phyloP scores from a whole-genome alignment of 2,888 invertebrate genomes.

The Oeneis ivallda region DNA sequence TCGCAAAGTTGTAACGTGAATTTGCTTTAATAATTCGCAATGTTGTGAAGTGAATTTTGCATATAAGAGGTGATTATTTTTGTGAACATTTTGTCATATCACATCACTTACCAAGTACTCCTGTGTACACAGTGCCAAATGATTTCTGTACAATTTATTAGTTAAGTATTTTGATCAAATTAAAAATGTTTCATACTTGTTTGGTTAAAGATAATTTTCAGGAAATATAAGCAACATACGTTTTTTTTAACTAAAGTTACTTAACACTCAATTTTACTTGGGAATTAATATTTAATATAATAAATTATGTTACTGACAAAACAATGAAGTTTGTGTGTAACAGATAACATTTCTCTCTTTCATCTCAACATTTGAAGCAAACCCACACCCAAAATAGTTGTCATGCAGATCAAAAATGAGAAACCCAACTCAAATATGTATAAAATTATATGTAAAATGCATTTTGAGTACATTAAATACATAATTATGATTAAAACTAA shows the following conservation, averaged over 20 bases:
- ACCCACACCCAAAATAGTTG: slow-evolving; percentile 7
- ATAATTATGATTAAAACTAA: slow-evolving; percentile 16
- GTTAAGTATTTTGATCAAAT: no score
- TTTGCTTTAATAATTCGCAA: background rate
- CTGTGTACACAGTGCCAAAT: no score
- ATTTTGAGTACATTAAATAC: background rate
- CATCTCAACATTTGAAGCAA: background rate
- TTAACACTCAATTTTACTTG: background rate
- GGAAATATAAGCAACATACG: background rate
- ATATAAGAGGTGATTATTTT: background rate
- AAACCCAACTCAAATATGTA: slow-evolving; percentile 18
- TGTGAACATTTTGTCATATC: background rate
- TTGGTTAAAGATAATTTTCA: background rate
- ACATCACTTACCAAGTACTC: no score
- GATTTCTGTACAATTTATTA: no score
- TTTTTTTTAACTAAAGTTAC: background rate
- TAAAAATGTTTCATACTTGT: no score
- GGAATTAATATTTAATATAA: background rate
- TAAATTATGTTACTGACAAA: no score
- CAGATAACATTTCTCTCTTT: background rate
- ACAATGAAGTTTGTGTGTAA: background rate
- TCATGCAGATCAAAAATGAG: slow-evolving; percentile 23
- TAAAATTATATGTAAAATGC: slow-evolving; percentile 11
- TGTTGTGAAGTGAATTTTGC: background rate
- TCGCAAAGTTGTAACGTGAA: background rate